Percentiles rank a stretch among this genome's conserved stretches.
These are phyloP conservation scores for Sebastes flavidus DNA, from an alignment of 2,797 vertebrate species.

Conservation along the genomic window DNA sequence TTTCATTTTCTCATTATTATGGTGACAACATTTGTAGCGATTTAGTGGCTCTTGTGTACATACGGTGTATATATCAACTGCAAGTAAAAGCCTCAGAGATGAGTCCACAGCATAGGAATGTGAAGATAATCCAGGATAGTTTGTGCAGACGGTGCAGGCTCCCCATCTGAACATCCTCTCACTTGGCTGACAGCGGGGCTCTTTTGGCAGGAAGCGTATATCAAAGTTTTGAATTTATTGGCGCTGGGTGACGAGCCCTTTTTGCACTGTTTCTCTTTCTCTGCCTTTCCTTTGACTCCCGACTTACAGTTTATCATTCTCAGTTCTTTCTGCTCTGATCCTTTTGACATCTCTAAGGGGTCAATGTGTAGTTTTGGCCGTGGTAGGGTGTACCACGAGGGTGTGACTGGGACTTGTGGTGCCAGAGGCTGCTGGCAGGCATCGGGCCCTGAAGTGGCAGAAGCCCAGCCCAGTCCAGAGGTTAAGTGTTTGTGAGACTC, in stretches of 20 bases:
- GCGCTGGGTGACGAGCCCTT: constrained; percentile 2
- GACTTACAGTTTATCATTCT: not conserved
- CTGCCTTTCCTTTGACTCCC: not conserved
- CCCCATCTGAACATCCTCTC: constrained; percentile 52
- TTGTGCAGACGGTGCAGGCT: constrained; percentile 62
- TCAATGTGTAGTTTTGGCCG: constrained; percentile 12
- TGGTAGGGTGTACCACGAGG: constrained; percentile 30
- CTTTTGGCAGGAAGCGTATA: constrained; percentile 43
- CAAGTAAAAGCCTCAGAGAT: constrained; percentile 22
- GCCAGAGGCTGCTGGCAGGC: constrained; percentile 41
- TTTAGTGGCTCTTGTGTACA: not conserved
- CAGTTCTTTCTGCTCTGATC: constrained; percentile 8
- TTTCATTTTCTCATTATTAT: not conserved
- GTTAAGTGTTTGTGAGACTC: constrained; percentile 34
- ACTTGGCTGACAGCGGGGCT: constrained; percentile 20
- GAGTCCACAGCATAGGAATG: constrained; percentile 67
- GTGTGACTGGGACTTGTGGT: constrained; percentile 53
- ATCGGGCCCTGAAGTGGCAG: constrained; percentile 6
- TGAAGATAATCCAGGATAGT: constrained; percentile 63
- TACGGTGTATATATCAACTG: not conserved
- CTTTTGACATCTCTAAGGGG: constrained; percentile 10
- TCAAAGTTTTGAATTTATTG: constrained; percentile 50
- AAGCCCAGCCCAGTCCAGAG: constrained; percentile 16
- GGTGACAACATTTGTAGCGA: not conserved
- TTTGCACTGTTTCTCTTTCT: not conserved